These are phyloP conservation scores for Octonoba sinensis DNA, from an alignment of 2,888 invertebrate species.

Conservation along the genomic window DNA sequence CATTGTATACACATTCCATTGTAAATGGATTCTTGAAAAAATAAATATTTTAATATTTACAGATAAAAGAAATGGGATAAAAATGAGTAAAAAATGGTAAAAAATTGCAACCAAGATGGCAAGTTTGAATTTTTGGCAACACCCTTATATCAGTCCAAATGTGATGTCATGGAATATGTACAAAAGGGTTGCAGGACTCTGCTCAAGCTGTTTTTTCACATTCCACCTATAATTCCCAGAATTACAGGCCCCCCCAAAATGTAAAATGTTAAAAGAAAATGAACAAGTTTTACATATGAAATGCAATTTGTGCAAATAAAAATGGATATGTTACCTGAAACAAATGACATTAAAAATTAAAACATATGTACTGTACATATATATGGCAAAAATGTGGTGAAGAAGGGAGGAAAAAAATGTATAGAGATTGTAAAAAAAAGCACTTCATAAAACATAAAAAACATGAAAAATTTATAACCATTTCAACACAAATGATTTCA, in stretches of 20 bases:
- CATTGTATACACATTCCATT: background rate
- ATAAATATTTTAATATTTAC: conserved; percentile 28
- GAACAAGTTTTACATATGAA: conserved; percentile 47
- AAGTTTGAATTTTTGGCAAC: conserved; percentile 37
- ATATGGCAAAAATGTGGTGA: conserved; percentile 33
- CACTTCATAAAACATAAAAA: conserved; percentile 38
- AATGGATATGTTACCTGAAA: conserved; percentile 42
- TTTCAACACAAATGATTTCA: conserved; percentile 24
- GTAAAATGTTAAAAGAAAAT: conserved; percentile 62
- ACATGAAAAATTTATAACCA: conserved; percentile 4
- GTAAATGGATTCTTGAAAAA: conserved; percentile 1
- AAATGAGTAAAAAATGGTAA: conserved; percentile 26
- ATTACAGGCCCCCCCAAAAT: conserved; percentile 46
- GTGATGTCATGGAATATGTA: conserved; percentile 56
- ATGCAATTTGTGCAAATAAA: conserved; percentile 38
- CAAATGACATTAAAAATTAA: conserved; percentile 3
- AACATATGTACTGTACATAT: no score
- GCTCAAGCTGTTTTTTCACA: conserved; percentile 47
- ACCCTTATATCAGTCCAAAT: conserved; percentile 38
- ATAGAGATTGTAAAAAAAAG: conserved; percentile 31
- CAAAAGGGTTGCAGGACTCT: conserved; percentile 60
- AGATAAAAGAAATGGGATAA: conserved; percentile 16
- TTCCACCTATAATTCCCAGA: conserved; percentile 42
- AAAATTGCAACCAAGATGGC: conserved; percentile 41
- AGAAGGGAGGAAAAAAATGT: conserved; percentile 24